Conservation (phyloP, 2,888 invertebrate species). For the Chrysotoxum bicinctum region DNA sequence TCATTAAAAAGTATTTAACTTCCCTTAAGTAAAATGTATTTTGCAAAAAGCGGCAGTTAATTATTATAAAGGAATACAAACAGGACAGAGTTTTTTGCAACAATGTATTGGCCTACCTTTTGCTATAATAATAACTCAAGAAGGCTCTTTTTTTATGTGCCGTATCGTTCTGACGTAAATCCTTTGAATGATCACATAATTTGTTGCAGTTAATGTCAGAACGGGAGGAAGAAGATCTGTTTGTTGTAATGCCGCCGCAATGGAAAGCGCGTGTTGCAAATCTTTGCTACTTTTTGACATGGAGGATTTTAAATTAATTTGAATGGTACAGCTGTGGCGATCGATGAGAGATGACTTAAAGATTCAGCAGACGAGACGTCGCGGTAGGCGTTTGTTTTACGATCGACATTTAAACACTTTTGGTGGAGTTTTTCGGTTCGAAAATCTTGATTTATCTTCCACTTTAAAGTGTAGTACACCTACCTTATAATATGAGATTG, state of each 20-base stretch:
- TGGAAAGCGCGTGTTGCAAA: slow-evolving; percentile 47
- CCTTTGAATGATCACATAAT: slow-evolving; percentile 72
- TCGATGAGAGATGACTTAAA: slow-evolving; percentile 9
- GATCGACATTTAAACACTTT: slow-evolving; percentile 42
- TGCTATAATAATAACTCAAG: slow-evolving; percentile 62
- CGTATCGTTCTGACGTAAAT: slow-evolving; percentile 63
- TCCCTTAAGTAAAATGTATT: slow-evolving; percentile 10
- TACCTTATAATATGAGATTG: slow-evolving; percentile 13
- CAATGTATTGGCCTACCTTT: slow-evolving; percentile 45
- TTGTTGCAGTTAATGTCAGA: slow-evolving; percentile 67
- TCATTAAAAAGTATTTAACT: slow-evolving; percentile 57
- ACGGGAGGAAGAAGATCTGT: neutral
- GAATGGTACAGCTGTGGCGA: slow-evolving; percentile 21
- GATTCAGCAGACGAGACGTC: slow-evolving; percentile 14
- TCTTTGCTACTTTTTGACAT: slow-evolving; percentile 7
- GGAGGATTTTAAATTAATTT: slow-evolving; percentile 63
- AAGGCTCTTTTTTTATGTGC: slow-evolving; percentile 5
- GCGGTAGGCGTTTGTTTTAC: slow-evolving; percentile 59
- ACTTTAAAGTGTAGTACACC: slow-evolving; percentile 56
- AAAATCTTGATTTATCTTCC: slow-evolving; percentile 53
- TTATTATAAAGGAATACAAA: slow-evolving; percentile 31
- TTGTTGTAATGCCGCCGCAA: slow-evolving; percentile 33
- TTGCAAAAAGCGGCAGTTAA: slow-evolving; percentile 45
- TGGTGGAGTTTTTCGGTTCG: slow-evolving; percentile 44
- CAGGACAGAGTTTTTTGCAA: slow-evolving; percentile 32